Conservation (phyloP, 2,888 invertebrate species). For the Julus scandinavius region DNA sequence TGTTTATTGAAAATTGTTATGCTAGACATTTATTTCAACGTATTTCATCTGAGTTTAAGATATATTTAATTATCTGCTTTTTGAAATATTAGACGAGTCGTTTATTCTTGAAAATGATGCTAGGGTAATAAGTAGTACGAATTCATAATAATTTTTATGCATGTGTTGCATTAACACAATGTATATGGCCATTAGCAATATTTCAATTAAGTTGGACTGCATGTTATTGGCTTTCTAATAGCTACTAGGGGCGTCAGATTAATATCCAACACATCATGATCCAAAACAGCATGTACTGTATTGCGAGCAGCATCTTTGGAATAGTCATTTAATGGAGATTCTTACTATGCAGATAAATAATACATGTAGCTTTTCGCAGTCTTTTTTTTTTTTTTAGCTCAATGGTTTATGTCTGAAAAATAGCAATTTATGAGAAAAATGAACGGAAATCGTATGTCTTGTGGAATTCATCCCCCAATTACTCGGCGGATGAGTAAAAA, state of each 20-base stretch:
- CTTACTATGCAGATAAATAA: neutral
- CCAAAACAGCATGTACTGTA: neutral
- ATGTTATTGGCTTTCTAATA: neutral
- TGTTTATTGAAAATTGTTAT: no score
- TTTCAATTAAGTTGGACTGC: neutral
- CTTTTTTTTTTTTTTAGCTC: neutral
- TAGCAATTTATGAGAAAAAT: neutral
- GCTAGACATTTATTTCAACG: no score
- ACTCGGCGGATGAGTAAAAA: slow-evolving; percentile 19
- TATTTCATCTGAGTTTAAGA: no score
- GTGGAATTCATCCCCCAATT: slow-evolving; percentile 8
- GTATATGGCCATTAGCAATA: neutral
- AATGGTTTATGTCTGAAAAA: neutral
- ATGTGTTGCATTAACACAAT: neutral
- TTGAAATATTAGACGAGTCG: no score
- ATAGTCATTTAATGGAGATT: neutral
- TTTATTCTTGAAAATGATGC: no score
- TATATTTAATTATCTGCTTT: no score
- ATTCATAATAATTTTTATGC: no score
- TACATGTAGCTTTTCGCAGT: neutral
- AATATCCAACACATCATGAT: neutral
- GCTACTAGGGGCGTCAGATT: neutral
- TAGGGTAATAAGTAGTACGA: no score
- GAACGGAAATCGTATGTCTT: neutral
- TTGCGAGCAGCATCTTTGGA: neutral